Percentiles rank a stretch among this genome's conserved stretches.
These are phyloP conservation scores for Mesoligia furuncula DNA, from an alignment of 2,888 invertebrate genomes.

Conservation along the genomic window DNA sequence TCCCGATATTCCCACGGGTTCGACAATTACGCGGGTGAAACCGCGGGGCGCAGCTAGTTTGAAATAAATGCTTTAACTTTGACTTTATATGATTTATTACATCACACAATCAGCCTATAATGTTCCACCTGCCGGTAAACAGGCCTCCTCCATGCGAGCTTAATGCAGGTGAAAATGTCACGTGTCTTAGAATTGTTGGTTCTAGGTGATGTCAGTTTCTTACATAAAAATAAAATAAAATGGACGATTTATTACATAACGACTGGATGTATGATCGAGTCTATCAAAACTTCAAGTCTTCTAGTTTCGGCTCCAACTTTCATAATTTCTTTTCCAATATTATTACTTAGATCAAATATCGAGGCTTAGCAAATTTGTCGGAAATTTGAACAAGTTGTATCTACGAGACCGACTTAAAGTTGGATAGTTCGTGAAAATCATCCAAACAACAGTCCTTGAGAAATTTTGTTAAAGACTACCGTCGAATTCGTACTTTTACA, in stretches of 20 bases:
- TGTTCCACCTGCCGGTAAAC: no score
- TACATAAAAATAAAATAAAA: no score
- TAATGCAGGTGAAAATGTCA: no score
- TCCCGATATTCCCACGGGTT: no score
- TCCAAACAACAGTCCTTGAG: conserved; percentile 34
- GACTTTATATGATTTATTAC: no score
- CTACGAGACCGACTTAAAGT: conserved; percentile 19
- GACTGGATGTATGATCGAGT: conserved; percentile 11
- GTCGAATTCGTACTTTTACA: not conserved
- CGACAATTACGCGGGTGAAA: no score
- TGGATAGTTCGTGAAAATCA: conserved; percentile 33
- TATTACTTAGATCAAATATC: conserved; percentile 48
- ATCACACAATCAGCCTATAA: no score
- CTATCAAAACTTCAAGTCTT: conserved; percentile 11
- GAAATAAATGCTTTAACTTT: no score
- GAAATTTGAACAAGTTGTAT: conserved; percentile 44
- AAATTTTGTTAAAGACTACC: conserved; percentile 19
- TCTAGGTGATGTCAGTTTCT: no score
- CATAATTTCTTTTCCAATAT: conserved; percentile 35
- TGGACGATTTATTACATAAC: not conserved
- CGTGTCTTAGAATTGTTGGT: no score
- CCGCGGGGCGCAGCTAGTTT: no score
- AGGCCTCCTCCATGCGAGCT: no score
- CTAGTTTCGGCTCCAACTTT: conserved; percentile 25
- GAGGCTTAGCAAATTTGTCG: conserved; percentile 30